Percentiles rank a stretch among this genome's conserved stretches.
These are phyloP conservation scores for Caenorhabditis elegans DNA, from an alignment of 1,140 invertebrate species.

Conservation along the genomic window WBcel235 BX284604.4:13109001-13109500, in stretches of 20 bases:
- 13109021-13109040: conserved; percentile 56
- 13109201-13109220: conserved; percentile 61
- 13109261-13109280: conserved; percentile 39
- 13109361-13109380: not conserved
- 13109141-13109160: conserved; percentile 50
- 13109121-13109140: conserved; percentile 42
- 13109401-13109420: conserved; percentile 46
- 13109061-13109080: conserved; percentile 56
- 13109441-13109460: conserved; percentile 19
- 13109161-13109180: conserved; percentile 55
- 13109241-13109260: conserved; percentile 50
- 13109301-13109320: conserved; percentile 30
- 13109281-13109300: conserved; percentile 25
- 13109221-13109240: conserved; percentile 62
- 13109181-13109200: conserved; percentile 62
- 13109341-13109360: conserved; percentile 33
- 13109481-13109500: conserved; percentile 35
- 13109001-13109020: conserved; percentile 39
- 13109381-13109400: conserved; percentile 8
- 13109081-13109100: conserved; percentile 57
- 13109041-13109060: conserved; percentile 58
- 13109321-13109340: conserved; percentile 37
- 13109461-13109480: conserved; percentile 41
- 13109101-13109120: conserved; percentile 55
- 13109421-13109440: conserved; percentile 41